Base-by-base conservation (phyloP, 1,140 invertebrate species). In the Paracyclopina nana region DNA sequence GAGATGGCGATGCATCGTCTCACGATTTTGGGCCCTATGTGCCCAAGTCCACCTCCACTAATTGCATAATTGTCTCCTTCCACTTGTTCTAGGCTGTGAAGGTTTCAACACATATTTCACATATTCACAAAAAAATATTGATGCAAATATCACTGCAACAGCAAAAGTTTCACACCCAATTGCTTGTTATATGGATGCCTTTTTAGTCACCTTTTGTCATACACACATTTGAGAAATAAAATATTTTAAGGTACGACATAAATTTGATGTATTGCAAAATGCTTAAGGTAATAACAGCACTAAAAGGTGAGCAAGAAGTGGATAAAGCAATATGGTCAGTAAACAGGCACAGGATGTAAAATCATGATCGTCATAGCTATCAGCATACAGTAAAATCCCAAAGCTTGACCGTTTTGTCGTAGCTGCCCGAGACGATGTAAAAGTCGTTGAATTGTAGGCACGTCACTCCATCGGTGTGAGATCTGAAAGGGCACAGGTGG, bases 1-100 rank as follows among this genome's bases (percentile, higher is more conserved):
- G 82, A 92, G 68, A 87, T 97, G 76, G 91, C 91, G n/a, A 88
- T 90, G 70, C 80, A 92, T 63, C 71, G 90, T 57, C 80, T 94
- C 53, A 87, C 82, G 25, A 77, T 87, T 53, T 87, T 86, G 34
- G 82, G 90, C 6, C 22, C 9, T 46, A 18, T 25, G 40, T 42
- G 40, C 40, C 40, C 14, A 22, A 6, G n/a, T 6, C 24, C 40
- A 12, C 6, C 40, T 11, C 40, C 40, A 9, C 24, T 22, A 9
- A 6, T 42, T 6, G 40, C 24, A n/a, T 42, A 18, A 18, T n/a
- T 18, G 40, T 42, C 14, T 9, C 8, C 14, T 22, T 18, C 29
- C 8, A 9, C 29, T 30, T 30, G 8, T n/a, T 30, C n/a, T 8
- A 30, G n/a, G 8, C 8, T 30, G 29, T 30, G 29, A 30, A 30